Evolutionary conservation across 2,888 invertebrate species (phyloP), one percentile per base, ranked within the genome.

Genomic region (Blastobasis lacticolella): DNA sequence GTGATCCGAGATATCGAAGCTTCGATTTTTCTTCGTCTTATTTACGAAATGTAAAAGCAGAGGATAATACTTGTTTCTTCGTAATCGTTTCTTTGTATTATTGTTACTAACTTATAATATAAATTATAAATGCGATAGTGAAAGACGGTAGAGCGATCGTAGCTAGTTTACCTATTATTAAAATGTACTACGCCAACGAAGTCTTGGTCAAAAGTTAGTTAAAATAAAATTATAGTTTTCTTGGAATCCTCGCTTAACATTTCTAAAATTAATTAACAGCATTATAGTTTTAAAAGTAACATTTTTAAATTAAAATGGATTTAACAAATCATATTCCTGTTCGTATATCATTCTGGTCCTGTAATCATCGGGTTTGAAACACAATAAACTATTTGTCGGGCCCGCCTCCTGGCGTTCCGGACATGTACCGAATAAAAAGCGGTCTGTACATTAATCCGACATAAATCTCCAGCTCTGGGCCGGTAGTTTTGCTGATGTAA

Each of bases 401-500:
- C 73, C 79, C 80, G 83, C 83, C 83, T 78, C 70, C 76, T 70
- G 77, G 75, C 74, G 77, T 78, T 78, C 71, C 80, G 81, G 79
- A 79, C 82, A 71, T 80, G 73, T 80, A 71, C 72, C 74, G 67
- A 79, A 83, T 81, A 79, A 81, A 81, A 81, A 77, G 67, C 73
- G 66, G 69, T 76, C 69, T 78, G 68, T 78, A 76, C 70, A 79
- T 79, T 85, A 85, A 86, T 84, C 85, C 73, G 81, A 81, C 82
- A 81, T 81, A 83, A 86, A 86, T 86, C 83, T 81, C 72, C 65
- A 72, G 71, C 72, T 74, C 67, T 68, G 75, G 66, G 73, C 71
- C 71, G 75, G 73, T 77, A 78, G 82, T 80, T 82, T 71, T 75
- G 73, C 69, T 70, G 73, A 75, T 74, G 73, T 81, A 84, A 85